Base-by-base conservation (phyloP, 2,797 vertebrate genomes). In the Agapornis canus region DNA sequence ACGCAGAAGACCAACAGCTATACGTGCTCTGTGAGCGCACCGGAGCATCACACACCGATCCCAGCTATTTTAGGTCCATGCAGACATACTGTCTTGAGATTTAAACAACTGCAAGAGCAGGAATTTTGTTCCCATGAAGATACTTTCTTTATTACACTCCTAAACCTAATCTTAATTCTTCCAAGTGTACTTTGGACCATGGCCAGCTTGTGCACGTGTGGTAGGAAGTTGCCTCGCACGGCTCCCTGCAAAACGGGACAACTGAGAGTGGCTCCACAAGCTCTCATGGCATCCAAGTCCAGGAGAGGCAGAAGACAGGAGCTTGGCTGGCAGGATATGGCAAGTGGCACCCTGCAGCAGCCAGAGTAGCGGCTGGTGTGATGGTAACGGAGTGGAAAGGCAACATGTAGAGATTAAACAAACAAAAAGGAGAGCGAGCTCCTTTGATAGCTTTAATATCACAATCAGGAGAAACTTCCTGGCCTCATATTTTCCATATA, bases 401-500 rank as follows among this genome's bases (percentile, higher is more conserved):
- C 27, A 83, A 59, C 57, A 10, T 0, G 9, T 12, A 42, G 48
- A 70, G 76, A 86, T 91, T 42, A 43, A 48, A 73, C 68, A 32
- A 70, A 75, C 59, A 81, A 59, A 43, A 3, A 6, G 22, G 69
- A 81, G 88, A 79, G 82, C 0, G 4, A 95, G 73, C 94, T 93
- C 79, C 95, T 97, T 90, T 97, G 96, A 97, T 97, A 97, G 94
- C 88, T 91, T 96, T 94, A 91, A 92, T 96, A 97, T 97, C 97
- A 95, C 92, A 97, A 97, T 95, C 96, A 97, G 91, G 96, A 97
- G 95, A 97, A 95, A 97, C 96, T 98, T 98, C 97, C 98, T 98
- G 98, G 91, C 94, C 87, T 98, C 97, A 97, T 89, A 98, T 98
- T 98, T 98, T 98, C 98, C 98, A 97, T 96, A 98, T 97, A 97